Evolutionary conservation across 2,113 vertebrate species (phyloP).

Genomic region (Hyaena hyaena): DNA sequence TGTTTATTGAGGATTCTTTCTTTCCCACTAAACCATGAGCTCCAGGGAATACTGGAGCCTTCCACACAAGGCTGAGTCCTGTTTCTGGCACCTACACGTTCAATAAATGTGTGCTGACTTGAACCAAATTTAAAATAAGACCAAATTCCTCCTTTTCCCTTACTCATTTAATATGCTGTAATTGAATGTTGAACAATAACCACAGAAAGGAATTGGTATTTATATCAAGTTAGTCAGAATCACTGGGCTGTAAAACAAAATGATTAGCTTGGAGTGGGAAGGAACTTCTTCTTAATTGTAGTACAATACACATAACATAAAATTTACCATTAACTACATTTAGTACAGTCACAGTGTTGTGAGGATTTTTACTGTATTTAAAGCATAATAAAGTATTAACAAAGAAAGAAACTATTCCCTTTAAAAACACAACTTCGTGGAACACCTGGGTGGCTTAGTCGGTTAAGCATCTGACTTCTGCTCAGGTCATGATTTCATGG

Average conservation of each 20-base stretch:
- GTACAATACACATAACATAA: not conserved
- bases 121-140: not conserved
- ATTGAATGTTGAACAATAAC: slow-evolving; percentile 12
- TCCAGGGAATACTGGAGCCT: not conserved
- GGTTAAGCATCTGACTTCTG: too few species aligned
- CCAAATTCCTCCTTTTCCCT: not conserved
- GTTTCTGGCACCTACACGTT: not conserved
- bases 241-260: not conserved
- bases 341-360: not conserved
- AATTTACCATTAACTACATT: not conserved
- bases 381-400: not conserved
- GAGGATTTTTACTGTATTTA: not conserved
- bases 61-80: not conserved
- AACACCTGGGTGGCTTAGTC: too few species aligned
- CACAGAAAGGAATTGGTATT: not conserved
- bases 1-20: not conserved
- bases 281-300: not conserved
- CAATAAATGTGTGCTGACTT: not conserved
- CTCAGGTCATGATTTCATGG: too few species aligned
- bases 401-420: not conserved
- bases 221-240: not conserved
- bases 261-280: not conserved
- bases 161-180: not conserved
- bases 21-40: not conserved
- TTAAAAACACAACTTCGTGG: not conserved